Percentiles rank a stretch among this genome's conserved stretches.
Evolutionary conservation across 2,113 vertebrate genomes (phyloP).

Genomic region (Equus quagga): DNA sequence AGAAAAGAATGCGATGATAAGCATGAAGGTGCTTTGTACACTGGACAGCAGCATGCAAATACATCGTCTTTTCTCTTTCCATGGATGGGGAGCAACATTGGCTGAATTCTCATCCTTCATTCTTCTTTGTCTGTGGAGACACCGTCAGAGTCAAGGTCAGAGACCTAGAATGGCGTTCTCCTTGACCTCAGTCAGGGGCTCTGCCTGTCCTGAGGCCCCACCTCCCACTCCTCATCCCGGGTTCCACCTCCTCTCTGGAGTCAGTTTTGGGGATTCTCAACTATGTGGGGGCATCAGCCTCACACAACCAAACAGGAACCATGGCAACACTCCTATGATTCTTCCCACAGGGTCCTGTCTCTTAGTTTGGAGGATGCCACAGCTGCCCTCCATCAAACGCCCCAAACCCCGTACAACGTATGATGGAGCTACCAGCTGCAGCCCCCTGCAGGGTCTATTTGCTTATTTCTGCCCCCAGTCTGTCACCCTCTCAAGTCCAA

Average conservation of each 20-base stretch:
- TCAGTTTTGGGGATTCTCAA: neutral
- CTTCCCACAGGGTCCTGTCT: neutral
- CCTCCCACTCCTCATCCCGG: neutral
- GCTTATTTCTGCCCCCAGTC: neutral
- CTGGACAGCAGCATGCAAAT: neutral
- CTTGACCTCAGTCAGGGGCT: neutral
- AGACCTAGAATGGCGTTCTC: neutral
- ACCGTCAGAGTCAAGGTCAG: neutral
- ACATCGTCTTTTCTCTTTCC: neutral
- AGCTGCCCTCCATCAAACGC: neutral
- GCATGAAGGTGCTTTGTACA: neutral
- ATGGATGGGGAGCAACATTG: neutral
- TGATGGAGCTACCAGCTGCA: neutral
- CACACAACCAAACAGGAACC: neutral
- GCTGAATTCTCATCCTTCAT: neutral
- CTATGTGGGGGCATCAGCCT: neutral
- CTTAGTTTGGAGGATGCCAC: neutral
- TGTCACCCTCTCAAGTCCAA: neutral
- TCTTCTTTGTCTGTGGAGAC: neutral
- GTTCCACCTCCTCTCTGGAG: neutral
- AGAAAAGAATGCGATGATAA: neutral
- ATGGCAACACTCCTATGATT: neutral
- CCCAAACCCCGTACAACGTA: fast-evolving
- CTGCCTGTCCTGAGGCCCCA: neutral
- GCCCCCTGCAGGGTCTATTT: neutral